Evolutionary conservation across 2,888 invertebrate genomes (phyloP).

Genomic region (Siphlonurus alternatus): DNA sequence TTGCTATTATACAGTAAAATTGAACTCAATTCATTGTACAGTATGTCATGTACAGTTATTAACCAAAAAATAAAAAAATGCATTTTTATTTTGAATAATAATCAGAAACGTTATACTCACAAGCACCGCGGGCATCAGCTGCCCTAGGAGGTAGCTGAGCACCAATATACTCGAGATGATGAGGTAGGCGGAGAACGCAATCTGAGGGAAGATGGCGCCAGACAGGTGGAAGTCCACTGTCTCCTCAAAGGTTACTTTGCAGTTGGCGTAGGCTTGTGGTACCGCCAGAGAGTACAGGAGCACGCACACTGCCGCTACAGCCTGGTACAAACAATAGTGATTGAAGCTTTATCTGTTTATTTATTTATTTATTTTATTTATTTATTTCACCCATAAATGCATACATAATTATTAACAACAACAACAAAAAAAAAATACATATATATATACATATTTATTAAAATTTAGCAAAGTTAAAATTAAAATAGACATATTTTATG

Average conservation of each 20-base stretch:
- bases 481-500: too few species aligned
- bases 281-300: conserved; percentile 18
- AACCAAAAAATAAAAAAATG: too few species aligned
- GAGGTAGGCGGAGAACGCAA: conserved; percentile 45
- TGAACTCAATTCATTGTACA: not conserved
- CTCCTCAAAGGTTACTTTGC: not conserved
- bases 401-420: too few species aligned
- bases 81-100: too few species aligned
- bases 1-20: not conserved
- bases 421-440: too few species aligned
- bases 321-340: too few species aligned
- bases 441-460: too few species aligned
- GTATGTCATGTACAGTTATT: not conserved
- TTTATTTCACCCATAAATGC: too few species aligned
- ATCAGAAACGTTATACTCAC: too few species aligned
- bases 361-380: too few species aligned
- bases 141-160: conserved; percentile 40
- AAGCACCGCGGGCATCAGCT: conserved; percentile 45
- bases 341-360: too few species aligned
- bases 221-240: not conserved
- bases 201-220: conserved; percentile 35
- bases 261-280: not conserved
- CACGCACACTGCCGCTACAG: conserved; percentile 18
- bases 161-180: conserved; percentile 44
- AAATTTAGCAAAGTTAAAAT: too few species aligned